phyloP scores from a whole-genome alignment of 2,113 vertebrate species.

The Stigmatopora argus region DNA sequence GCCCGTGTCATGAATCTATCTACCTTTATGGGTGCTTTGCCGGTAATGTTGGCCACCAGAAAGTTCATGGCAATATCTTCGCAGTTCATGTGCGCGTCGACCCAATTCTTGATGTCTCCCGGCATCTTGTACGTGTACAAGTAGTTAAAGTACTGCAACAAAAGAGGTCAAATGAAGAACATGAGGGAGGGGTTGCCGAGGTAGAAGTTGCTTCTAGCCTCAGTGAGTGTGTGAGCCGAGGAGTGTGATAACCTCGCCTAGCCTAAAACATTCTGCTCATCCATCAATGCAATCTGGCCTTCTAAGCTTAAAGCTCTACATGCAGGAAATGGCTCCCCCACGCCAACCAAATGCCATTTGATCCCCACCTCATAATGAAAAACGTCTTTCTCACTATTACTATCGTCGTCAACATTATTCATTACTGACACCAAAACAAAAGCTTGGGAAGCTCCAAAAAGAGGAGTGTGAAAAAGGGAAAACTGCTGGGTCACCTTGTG shows the following conservation, averaged over 20 bases:
- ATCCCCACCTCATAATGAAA: not conserved
- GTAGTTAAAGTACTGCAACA: conserved; percentile 92
- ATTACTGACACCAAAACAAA: not conserved
- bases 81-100: conserved; percentile 97
- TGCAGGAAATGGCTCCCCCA: conserved; percentile 2
- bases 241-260: conserved; percentile 36
- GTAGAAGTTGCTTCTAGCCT: conserved; percentile 23
- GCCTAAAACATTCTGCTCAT: conserved; percentile 20
- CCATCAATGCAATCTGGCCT: conserved; percentile 14
- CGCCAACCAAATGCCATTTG: conserved; percentile 5
- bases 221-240: conserved; percentile 15
- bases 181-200: conserved; percentile 5
- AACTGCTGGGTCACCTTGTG: conserved; percentile 80
- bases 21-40: conserved; percentile 98
- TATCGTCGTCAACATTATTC: not conserved
- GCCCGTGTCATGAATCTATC: conserved; percentile 14
- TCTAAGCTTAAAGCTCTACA: not conserved
- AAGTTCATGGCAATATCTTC: conserved; percentile 99
- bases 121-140: conserved; percentile 99
- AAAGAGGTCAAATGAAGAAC: conserved; percentile 4
- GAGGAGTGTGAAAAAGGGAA: not conserved
- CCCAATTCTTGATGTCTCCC: conserved; percentile 98
- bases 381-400: not conserved
- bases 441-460: not conserved
- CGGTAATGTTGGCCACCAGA: conserved; percentile 94